phyloP scores from a whole-genome alignment of 1,140 invertebrate genomes.

The Agrilus planipennis region DNA sequence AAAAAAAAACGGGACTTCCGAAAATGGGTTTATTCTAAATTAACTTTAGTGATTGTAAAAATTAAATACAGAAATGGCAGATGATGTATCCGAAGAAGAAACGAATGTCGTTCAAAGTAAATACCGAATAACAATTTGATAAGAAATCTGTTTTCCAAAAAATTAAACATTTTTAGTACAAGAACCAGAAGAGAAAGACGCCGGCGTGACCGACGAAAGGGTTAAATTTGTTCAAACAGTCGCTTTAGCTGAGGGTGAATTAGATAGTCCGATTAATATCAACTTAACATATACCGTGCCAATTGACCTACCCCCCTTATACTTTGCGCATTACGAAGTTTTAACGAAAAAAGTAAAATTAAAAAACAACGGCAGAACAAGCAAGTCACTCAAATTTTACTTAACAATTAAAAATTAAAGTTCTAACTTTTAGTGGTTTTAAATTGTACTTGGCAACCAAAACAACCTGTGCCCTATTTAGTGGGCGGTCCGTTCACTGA shows the following conservation, averaged over 20 bases:
- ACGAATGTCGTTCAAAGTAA: no score
- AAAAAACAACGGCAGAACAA: constrained; percentile 45
- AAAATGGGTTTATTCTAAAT: no score
- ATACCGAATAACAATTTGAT: no score
- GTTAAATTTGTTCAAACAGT: constrained; percentile 14
- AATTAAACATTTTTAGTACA: no score
- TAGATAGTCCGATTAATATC: constrained; percentile 42
- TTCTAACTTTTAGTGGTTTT: constrained; percentile 35
- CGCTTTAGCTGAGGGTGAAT: constrained; percentile 11
- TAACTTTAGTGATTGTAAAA: no score
- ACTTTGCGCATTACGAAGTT: constrained; percentile 41
- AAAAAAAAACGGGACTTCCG: no score
- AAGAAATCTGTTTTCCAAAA: no score
- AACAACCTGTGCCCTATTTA: constrained; percentile 41
- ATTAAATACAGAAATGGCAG: no score
- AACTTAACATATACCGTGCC: constrained; percentile 36
- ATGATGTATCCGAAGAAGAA: no score
- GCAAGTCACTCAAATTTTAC: constrained; percentile 25
- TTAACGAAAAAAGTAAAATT: constrained; percentile 45
- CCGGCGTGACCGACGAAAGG: constrained; percentile 10
- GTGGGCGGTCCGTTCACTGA: constrained; percentile 46
- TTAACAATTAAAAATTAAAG: neutral
- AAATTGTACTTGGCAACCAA: constrained; percentile 44
- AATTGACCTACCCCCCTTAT: constrained; percentile 36
- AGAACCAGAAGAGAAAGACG: no score